Conservation (phyloP, 1,140 invertebrate genomes). For the Uloborus diversus region DNA sequence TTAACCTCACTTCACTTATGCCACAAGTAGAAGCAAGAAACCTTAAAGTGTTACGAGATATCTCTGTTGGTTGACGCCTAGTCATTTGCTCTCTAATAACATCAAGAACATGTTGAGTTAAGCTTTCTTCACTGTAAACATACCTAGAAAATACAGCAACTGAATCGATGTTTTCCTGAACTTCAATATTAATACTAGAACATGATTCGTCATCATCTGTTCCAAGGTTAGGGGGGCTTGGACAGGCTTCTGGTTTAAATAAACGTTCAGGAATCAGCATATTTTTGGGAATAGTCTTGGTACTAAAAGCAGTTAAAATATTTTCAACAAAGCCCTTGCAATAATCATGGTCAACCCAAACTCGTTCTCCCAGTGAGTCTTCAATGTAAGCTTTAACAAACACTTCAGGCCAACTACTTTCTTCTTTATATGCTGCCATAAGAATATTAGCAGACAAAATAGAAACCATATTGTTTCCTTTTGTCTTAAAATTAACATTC, state of each 20-base stretch:
- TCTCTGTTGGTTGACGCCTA: conserved; percentile 83
- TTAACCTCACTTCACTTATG: conserved; percentile 82
- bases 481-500: conserved; percentile 76
- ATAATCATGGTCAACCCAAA: conserved; percentile 92
- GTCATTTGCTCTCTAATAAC: conserved; percentile 87
- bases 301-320: conserved; percentile 87
- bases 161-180: conserved; percentile 43
- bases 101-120: conserved; percentile 85
- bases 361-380: conserved; percentile 88
- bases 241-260: conserved; percentile 60
- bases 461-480: conserved; percentile 80
- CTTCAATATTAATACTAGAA: conserved; percentile 45
- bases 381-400: conserved; percentile 82
- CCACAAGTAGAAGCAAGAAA: conserved; percentile 85
- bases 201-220: conserved; percentile 59
- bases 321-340: conserved; percentile 94
- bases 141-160: conserved; percentile 61
- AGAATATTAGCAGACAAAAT: conserved; percentile 87
- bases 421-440: conserved; percentile 78
- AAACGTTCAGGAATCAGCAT: conserved; percentile 68
- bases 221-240: conserved; percentile 58
- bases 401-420: conserved; percentile 69
- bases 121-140: conserved; percentile 70
- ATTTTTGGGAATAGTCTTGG: conserved; percentile 73
- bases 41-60: conserved; percentile 87